A percentile compares a stretch with the other conserved stretches of the same genome.
These are phyloP conservation scores for Elgaria multicarinata DNA, from an alignment of 2,113 vertebrate species.

Conservation along the genomic window DNA sequence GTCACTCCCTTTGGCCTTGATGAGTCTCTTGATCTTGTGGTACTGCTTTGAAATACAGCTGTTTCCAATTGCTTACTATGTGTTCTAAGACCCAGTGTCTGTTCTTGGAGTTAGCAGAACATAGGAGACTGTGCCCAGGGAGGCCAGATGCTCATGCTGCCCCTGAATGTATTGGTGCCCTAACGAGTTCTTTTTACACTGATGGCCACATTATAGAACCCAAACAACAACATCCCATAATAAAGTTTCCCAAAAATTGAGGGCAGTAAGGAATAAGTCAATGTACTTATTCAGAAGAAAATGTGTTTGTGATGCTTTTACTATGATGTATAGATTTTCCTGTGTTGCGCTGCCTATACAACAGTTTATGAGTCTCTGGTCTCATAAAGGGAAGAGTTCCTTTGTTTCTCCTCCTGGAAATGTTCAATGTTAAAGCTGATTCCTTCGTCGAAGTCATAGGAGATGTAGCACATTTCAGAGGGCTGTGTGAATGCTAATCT, in stretches of 20 bases:
- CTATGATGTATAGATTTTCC: background rate
- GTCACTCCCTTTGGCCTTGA: too few species aligned
- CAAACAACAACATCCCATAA: background rate
- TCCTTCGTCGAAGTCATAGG: constrained; percentile 21
- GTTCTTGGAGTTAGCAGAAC: too few species aligned
- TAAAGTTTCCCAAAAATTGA: too few species aligned
- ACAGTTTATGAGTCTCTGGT: background rate
- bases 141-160: background rate
- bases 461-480: constrained; percentile 25
- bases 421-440: constrained; percentile 9
- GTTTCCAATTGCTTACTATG: too few species aligned
- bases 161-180: background rate
- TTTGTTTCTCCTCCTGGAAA: background rate
- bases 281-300: background rate
- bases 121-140: too few species aligned
- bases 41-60: too few species aligned
- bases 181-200: background rate
- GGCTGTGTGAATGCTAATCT: background rate
- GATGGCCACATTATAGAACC: background rate
- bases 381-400: background rate
- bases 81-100: too few species aligned
- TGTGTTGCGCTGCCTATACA: background rate
- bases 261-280: background rate
- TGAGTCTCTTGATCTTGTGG: too few species aligned
- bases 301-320: background rate